Evolutionary conservation across 2,113 vertebrate genomes (phyloP).

Genomic region (Trichomycterus rosablanca): DNA sequence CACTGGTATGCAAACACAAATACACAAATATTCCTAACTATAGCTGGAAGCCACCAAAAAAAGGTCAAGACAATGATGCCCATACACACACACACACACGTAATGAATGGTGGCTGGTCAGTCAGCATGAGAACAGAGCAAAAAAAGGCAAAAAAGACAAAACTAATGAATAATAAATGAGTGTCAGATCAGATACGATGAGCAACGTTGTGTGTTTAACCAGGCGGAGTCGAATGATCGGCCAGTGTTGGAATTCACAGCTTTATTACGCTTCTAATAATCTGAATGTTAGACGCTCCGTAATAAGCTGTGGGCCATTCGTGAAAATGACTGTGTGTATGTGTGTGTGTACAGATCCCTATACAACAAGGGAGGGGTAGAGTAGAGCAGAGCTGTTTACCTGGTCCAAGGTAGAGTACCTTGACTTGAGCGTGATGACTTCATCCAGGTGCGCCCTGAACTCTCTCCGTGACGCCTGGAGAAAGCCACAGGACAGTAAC

Average conservation of each 20-base stretch:
- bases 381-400: slow-evolving; percentile 68
- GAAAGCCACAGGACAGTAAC: slow-evolving; percentile 76
- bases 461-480: slow-evolving; percentile 77
- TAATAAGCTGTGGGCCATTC: slow-evolving; percentile 3
- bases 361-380: slow-evolving; percentile 60
- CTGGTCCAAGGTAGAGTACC: slow-evolving; percentile 83
- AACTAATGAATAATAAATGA: slow-evolving; percentile 24
- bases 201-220: too few species aligned
- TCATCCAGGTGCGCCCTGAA: slow-evolving; percentile 81
- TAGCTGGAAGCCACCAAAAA: too few species aligned
- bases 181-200: slow-evolving; percentile 9
- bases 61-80: too few species aligned
- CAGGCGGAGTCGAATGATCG: slow-evolving; percentile 17
- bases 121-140: slow-evolving; percentile 17
- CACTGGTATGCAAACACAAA: too few species aligned
- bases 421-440: slow-evolving; percentile 82
- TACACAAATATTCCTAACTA: too few species aligned
- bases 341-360: slow-evolving; percentile 8
- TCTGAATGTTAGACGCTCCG: neutral
- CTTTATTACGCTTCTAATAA: neutral
- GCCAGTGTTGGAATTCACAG: slow-evolving; percentile 3
- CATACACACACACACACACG: neutral
- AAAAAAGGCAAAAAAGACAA: slow-evolving; percentile 24
- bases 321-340: slow-evolving; percentile 2
- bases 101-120: slow-evolving; percentile 19